phyloP scores from a whole-genome alignment of 2,888 invertebrate genomes.

The Flexamia atlantica region DNA sequence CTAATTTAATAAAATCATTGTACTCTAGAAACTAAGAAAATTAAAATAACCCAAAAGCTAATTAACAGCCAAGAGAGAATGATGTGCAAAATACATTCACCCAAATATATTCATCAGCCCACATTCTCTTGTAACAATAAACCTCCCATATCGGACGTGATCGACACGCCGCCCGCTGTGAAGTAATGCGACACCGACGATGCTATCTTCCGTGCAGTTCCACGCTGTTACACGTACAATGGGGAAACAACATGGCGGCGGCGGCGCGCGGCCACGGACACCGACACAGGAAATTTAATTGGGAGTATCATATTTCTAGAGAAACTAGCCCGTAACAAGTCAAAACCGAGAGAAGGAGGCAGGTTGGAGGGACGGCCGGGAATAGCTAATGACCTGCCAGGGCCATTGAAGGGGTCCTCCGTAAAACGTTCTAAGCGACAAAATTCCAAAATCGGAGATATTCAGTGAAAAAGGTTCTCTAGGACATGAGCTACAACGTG shows the following conservation, averaged over 20 bases:
- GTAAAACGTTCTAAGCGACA: too few species aligned
- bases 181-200: slow-evolving; percentile 21
- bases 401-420: too few species aligned
- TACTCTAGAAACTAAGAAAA: too few species aligned
- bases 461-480: too few species aligned
- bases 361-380: slow-evolving; percentile 26
- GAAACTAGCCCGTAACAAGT: slow-evolving; percentile 50
- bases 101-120: slow-evolving; percentile 1
- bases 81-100: background rate
- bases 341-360: slow-evolving; percentile 26
- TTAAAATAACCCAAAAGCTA: too few species aligned
- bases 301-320: slow-evolving; percentile 57
- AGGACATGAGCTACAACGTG: too few species aligned
- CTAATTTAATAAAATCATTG: too few species aligned
- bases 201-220: slow-evolving; percentile 1
- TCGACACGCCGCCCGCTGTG: slow-evolving; percentile 36
- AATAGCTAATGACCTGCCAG: slow-evolving; percentile 50
- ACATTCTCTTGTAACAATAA: background rate
- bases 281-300: slow-evolving; percentile 30
- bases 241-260: slow-evolving; percentile 43
- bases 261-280: background rate
- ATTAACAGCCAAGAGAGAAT: background rate
- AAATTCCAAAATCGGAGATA: too few species aligned
- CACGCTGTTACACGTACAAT: slow-evolving; percentile 17
- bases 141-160: background rate